These are phyloP conservation scores for Stegana nigrithorax DNA, from an alignment of 2,888 invertebrate genomes.

Conservation along the genomic window DNA sequence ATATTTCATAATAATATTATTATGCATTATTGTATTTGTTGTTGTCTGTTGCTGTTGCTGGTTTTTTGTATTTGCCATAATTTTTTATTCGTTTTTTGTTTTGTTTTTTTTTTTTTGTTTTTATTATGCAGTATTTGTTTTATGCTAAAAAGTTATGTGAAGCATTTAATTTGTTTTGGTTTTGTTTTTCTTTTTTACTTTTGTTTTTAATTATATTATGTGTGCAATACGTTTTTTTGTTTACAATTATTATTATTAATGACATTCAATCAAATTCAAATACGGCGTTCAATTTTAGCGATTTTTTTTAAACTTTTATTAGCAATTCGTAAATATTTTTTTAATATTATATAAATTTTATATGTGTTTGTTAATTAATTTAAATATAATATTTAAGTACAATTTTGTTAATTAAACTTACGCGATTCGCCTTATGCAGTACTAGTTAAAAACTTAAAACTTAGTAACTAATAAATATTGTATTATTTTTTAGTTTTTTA, in stretches of 20 bases:
- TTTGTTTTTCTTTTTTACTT: not conserved
- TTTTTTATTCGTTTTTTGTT: no score
- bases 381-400: conserved; percentile 14
- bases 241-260: not conserved
- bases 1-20: conserved; percentile 5
- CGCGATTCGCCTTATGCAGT: not conserved
- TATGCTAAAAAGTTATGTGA: conserved; percentile 3
- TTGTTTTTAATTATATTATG: not conserved
- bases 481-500: conserved; percentile 28
- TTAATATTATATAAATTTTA: not conserved
- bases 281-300: not conserved
- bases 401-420: not conserved
- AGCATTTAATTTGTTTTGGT: not conserved
- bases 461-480: conserved; percentile 29
- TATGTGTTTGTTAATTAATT: not conserved
- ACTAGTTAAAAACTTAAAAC: conserved; percentile 46
- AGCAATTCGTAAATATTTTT: not conserved
- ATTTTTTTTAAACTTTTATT: no score
- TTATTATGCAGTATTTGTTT: no score
- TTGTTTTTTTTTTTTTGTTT: no score
- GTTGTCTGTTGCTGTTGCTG: not conserved
- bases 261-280: not conserved
- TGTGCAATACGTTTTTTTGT: not conserved
- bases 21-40: not conserved
- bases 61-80: no score